Evolutionary conservation across 2,797 vertebrate genomes (phyloP).

Genomic region (Lagocephalus sceleratus): DNA sequence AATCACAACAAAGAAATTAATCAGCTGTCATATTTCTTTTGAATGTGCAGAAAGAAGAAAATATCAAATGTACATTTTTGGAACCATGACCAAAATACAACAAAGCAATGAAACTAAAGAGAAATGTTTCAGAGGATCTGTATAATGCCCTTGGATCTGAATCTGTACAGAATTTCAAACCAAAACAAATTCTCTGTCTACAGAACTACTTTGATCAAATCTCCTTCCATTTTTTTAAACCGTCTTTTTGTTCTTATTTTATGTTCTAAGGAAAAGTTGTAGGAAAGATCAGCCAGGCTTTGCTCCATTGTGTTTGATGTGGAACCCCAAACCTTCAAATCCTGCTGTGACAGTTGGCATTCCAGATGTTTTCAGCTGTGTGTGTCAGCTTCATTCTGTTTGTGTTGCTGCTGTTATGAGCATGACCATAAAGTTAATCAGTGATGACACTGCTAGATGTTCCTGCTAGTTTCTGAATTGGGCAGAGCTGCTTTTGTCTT

Average conservation of each 20-base stretch:
- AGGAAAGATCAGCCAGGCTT: too few relatives aligned
- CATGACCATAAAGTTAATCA: too few relatives aligned
- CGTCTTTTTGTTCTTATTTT: background rate
- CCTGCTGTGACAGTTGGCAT: background rate
- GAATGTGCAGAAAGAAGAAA: constrained; percentile 22
- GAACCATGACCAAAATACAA: constrained; percentile 25
- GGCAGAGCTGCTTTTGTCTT: too few relatives aligned
- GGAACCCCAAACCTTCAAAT: too few relatives aligned
- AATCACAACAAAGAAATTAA: constrained; percentile 14
- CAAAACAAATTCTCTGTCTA: constrained; percentile 40
- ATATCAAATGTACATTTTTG: constrained; percentile 19
- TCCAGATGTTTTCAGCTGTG: background rate
- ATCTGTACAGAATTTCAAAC: constrained; percentile 50
- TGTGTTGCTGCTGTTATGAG: background rate
- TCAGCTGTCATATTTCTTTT: constrained; percentile 20
- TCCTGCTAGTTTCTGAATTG: too few relatives aligned
- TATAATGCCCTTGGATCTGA: constrained; percentile 78
- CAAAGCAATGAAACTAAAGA: constrained; percentile 15
- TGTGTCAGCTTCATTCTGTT: background rate
- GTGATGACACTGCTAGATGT: too few relatives aligned
- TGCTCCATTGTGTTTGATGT: too few relatives aligned
- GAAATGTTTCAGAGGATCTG: constrained; percentile 44
- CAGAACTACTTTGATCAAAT: background rate
- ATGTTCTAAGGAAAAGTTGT: background rate
- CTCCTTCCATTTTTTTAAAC: too few relatives aligned